Percentiles rank a stretch among this genome's conserved stretches.
Evolutionary conservation across 2,113 vertebrate genomes (phyloP).

Genomic region (Clupea harengus): DNA sequence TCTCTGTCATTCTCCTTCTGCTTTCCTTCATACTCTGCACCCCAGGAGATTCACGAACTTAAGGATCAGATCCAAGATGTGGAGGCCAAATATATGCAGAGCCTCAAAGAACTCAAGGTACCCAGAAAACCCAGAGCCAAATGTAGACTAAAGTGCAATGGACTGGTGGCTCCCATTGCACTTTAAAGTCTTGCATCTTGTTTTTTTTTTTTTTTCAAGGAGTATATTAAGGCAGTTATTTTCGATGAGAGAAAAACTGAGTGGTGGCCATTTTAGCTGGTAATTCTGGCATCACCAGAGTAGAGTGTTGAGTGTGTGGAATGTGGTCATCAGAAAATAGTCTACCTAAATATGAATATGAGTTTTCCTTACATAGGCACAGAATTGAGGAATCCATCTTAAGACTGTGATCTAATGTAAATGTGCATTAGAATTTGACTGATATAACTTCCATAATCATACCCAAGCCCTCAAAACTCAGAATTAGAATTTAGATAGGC

Average conservation of each 20-base stretch:
- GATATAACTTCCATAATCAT: not conserved
- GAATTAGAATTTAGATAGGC: not conserved
- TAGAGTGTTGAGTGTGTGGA: not conserved
- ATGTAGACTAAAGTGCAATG: not conserved
- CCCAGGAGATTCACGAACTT: conserved; percentile 93
- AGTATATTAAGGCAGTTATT: not conserved
- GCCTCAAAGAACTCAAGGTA: conserved; percentile 94
- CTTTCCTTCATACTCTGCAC: conserved; percentile 46
- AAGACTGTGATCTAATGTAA: not conserved
- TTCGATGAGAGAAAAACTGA: not conserved
- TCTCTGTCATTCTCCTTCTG: not conserved
- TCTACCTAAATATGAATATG: not conserved
- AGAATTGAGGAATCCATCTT: not conserved
- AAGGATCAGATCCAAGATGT: conserved; percentile 97
- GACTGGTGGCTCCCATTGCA: not conserved
- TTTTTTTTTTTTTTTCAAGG: not conserved
- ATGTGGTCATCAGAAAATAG: not conserved
- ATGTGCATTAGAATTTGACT: not conserved
- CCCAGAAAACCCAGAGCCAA: conserved; percentile 26
- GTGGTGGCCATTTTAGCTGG: not conserved
- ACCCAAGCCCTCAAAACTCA: not conserved
- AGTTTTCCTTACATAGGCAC: not conserved
- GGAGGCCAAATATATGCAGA: conserved; percentile 91
- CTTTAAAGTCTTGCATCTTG: not conserved
- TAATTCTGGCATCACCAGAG: not conserved